Evolutionary conservation across 2,888 invertebrate genomes (phyloP).

Genomic region (Brachycybe producta): DNA sequence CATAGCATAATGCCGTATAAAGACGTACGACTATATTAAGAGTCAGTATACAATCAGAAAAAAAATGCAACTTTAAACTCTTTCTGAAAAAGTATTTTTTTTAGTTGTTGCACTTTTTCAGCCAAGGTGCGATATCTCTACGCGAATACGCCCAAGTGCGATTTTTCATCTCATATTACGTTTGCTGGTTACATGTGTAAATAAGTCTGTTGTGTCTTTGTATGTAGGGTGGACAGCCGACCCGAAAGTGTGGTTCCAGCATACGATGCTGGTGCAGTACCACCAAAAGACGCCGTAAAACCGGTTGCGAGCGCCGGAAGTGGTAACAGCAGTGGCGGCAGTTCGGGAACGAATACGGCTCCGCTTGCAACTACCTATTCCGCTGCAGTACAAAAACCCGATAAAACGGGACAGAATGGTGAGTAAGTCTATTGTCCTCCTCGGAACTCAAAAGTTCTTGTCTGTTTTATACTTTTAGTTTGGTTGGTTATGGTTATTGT

Average conservation of each 20-base stretch:
- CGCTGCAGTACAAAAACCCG: conserved; percentile 9
- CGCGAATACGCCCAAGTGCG: too few species aligned
- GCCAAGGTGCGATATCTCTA: too few species aligned
- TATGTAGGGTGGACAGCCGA: conserved; percentile 10
- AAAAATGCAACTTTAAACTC: too few species aligned
- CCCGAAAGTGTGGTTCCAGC: background rate
- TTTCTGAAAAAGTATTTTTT: too few species aligned
- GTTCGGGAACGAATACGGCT: background rate
- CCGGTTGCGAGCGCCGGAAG: background rate
- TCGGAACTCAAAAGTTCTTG: background rate
- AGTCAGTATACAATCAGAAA: too few species aligned
- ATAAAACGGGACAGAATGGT: conserved; percentile 13
- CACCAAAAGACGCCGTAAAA: background rate
- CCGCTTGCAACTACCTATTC: conserved; percentile 6
- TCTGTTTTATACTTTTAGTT: too few species aligned
- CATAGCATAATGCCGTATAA: too few species aligned
- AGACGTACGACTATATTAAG: too few species aligned
- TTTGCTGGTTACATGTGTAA: too few species aligned
- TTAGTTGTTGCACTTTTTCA: too few species aligned
- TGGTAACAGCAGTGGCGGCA: background rate
- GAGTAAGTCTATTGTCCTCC: conserved; percentile 7
- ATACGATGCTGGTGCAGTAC: background rate
- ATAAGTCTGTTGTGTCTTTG: background rate
- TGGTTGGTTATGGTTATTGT: too few species aligned
- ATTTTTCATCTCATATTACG: too few species aligned